These are phyloP conservation scores for Isotomurus palustris DNA, from an alignment of 2,888 invertebrate species.

Conservation along the genomic window DNA sequence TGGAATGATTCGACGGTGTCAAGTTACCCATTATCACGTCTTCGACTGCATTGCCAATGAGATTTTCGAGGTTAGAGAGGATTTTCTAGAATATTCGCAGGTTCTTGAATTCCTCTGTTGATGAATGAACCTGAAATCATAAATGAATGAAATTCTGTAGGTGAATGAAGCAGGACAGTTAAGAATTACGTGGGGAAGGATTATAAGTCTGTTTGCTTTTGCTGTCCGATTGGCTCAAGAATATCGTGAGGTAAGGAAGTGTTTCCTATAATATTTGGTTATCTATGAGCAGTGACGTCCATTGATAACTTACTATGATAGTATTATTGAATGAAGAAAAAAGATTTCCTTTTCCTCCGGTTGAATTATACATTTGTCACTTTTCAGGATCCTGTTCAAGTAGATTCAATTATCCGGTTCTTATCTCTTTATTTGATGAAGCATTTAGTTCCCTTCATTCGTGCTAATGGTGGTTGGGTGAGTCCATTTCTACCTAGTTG, in stretches of 20 bases:
- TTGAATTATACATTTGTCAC: neutral
- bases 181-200: conserved; percentile 51
- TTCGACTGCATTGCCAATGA: conserved; percentile 51
- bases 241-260: conserved; percentile 48
- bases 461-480: conserved; percentile 54
- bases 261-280: neutral
- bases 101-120: conserved; percentile 22
- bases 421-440: conserved; percentile 52
- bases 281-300: neutral
- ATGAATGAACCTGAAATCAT: no score
- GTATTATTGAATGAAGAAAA: neutral
- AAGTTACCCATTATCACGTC: conserved; percentile 51
- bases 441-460: conserved; percentile 52
- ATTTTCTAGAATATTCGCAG: conserved; percentile 2
- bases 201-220: conserved; percentile 52
- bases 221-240: conserved; percentile 52
- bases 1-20: conserved; percentile 53
- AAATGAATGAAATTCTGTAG: no score
- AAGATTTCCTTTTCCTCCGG: neutral
- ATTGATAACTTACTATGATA: neutral
- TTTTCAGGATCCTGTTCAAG: conserved; percentile 23
- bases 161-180: conserved; percentile 24
- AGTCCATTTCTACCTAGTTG: conserved; percentile 29
- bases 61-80: conserved; percentile 50
- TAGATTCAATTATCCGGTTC: conserved; percentile 48